These are phyloP conservation scores for Drosophila hydei DNA, from an alignment of 1,140 invertebrate genomes.

Conservation along the genomic window DNA sequence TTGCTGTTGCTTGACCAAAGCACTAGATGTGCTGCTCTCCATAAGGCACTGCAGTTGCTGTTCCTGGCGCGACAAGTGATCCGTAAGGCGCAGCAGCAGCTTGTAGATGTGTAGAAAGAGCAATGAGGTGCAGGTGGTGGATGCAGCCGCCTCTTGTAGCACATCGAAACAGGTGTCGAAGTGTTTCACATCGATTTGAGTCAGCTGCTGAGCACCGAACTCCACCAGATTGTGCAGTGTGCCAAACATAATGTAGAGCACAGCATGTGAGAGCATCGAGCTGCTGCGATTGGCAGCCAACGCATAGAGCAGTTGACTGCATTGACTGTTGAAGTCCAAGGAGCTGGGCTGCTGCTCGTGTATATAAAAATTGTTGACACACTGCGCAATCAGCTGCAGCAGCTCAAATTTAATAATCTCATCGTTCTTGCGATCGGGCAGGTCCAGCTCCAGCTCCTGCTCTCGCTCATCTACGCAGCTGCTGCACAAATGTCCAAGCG, in stretches of 20 bases:
- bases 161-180: conserved; percentile 71
- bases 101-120: conserved; percentile 69
- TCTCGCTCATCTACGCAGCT: conserved; percentile 30
- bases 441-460: background rate
- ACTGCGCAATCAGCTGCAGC: conserved; percentile 64
- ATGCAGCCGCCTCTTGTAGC: conserved; percentile 43
- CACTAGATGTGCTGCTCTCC: conserved; percentile 61
- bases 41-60: conserved; percentile 64
- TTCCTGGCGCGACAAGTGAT: conserved; percentile 59
- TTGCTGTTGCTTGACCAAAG: conserved; percentile 59
- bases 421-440: conserved; percentile 35
- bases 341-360: conserved; percentile 54
- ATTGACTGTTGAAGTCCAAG: conserved; percentile 67
- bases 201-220: conserved; percentile 45
- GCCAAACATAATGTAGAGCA: conserved; percentile 72
- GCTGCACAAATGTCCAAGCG: conserved; percentile 63
- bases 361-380: conserved; percentile 72
- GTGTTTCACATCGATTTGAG: conserved; percentile 58
- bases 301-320: conserved; percentile 65
- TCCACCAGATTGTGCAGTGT: conserved; percentile 72
- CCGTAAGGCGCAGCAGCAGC: conserved; percentile 58
- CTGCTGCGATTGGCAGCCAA: conserved; percentile 59
- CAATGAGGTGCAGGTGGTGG: conserved; percentile 23
- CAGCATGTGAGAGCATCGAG: conserved; percentile 48
- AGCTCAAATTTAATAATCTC: conserved; percentile 73